Evolutionary conservation across 2,888 invertebrate species (phyloP).

Genomic region (Drosophila greeni): DNA sequence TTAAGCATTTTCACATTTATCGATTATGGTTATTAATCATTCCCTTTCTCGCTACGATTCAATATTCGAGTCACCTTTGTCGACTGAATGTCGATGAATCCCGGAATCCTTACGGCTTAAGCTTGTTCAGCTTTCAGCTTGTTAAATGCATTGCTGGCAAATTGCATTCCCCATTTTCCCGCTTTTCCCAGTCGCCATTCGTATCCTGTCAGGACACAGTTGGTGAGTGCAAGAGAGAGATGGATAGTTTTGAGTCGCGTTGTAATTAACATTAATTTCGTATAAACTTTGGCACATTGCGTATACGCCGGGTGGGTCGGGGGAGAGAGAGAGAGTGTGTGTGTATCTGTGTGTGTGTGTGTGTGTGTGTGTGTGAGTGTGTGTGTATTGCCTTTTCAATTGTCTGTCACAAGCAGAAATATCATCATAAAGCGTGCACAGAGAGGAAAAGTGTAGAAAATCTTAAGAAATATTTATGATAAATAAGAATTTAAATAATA

Average conservation of each 20-base stretch:
- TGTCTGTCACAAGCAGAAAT: constrained; percentile 32
- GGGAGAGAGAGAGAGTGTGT: no score
- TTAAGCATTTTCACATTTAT: constrained; percentile 16
- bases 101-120: constrained; percentile 23
- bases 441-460: not conserved
- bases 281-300: constrained; percentile 56
- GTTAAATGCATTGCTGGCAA: constrained; percentile 40
- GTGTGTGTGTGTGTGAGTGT: not conserved
- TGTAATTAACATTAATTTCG: constrained; percentile 62
- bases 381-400: constrained; percentile 39
- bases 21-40: constrained; percentile 40
- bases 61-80: constrained; percentile 23
- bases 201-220: constrained; percentile 32
- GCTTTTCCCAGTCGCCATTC: not conserved
- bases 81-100: constrained; percentile 17
- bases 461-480: not conserved
- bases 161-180: constrained; percentile 36
- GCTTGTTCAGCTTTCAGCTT: constrained; percentile 33
- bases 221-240: constrained; percentile 22
- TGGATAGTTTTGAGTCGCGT: constrained; percentile 32
- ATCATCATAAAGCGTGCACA: constrained; percentile 21
- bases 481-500: not conserved
- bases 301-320: constrained; percentile 42
- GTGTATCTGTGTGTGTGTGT: not conserved
- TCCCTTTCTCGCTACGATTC: constrained; percentile 23